Percentiles rank a stretch among this genome's conserved stretches.
Evolutionary conservation across 2,888 invertebrate genomes (phyloP).

Genomic region (Epinotia nisella): DNA sequence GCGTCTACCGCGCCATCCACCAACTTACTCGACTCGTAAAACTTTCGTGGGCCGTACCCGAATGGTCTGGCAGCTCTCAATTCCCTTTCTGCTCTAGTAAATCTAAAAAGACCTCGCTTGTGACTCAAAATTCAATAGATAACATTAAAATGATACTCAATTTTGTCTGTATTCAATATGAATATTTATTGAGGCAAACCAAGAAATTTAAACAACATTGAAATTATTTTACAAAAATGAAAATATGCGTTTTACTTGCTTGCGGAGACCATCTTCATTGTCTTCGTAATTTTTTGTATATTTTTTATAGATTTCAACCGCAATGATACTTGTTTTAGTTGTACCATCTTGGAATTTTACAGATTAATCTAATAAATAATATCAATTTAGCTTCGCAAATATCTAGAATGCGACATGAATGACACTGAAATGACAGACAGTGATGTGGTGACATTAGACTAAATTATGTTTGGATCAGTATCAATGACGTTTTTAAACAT

Average conservation of each 20-base stretch:
- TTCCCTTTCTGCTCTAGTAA: conserved; percentile 89
- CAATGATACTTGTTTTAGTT: conserved; percentile 88
- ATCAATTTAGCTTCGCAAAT: conserved; percentile 4
- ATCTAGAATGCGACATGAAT: background rate
- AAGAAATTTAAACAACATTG: background rate
- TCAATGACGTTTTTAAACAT: background rate
- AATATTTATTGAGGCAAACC: no score
- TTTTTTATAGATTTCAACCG: conserved; percentile 91
- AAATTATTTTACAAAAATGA: background rate
- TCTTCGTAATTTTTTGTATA: conserved; percentile 93
- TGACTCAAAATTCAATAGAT: background rate
- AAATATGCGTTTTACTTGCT: conserved; percentile 76
- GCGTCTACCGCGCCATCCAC: conserved; percentile 59
- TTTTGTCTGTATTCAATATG: no score
- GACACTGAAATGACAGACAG: conserved; percentile 7
- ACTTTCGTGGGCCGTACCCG: conserved; percentile 88
- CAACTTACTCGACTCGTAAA: conserved; percentile 82
- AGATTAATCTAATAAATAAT: conserved; percentile 11
- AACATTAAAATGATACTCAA: background rate
- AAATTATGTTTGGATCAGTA: background rate
- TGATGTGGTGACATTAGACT: background rate
- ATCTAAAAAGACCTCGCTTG: conserved; percentile 74
- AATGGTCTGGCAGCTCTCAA: conserved; percentile 88
- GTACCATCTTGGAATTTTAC: conserved; percentile 83
- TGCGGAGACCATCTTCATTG: conserved; percentile 93